Evolutionary conservation across 1,140 invertebrate genomes (phyloP), one percentile per base, ranked within the genome.

Genomic region (Ostrea denselamellosa): DNA sequence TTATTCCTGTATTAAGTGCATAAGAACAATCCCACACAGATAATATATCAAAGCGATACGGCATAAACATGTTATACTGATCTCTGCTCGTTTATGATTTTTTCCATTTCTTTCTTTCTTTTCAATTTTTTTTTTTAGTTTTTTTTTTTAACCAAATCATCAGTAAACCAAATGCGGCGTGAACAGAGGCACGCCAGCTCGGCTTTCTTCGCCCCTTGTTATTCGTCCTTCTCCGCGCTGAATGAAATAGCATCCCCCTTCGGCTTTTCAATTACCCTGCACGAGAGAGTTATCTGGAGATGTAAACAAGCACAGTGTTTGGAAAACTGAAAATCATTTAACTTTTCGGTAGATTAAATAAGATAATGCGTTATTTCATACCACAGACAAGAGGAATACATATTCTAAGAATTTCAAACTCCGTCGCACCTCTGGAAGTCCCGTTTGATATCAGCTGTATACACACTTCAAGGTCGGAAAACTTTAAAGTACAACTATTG

Each of bases 271-370:
- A 77, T 77, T 77, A 77, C 68, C 68, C 25, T 77, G 22, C 25
- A 28, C 28, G 68, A 77, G 25, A 22, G 25, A 77, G 68, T 77
- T 77, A 77, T 77, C 68, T 77, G 9, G 25, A 77, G 68, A 77
- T 77, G 68, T 77, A 77, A 77, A 77, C 68, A 77, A 77, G 68
- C 9, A 25, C 68, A 25, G 25, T 77, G 68, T 77, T 77, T 77
- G 68, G 68, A 77, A 77, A 77, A 77, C 68, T 77, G 68, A 77
- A 77, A 62, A 77, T 77, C 68, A 25, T 77, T 77, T 25, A 77
- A 77, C 68, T 77, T 77, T 77, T 77, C 68, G 68, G 68, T 77
- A 77, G 68, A 77, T 77, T 77, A 34, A 77, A 77, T 77, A 34
- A 77, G 68, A 77, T 77, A 77, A 77, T 77, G 68, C 68, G 25